Evolutionary conservation across 30 jellyfish, hydroid and myxozoan genomes (phyloP).

Genomic region (Catostylus mosaicus): DNA sequence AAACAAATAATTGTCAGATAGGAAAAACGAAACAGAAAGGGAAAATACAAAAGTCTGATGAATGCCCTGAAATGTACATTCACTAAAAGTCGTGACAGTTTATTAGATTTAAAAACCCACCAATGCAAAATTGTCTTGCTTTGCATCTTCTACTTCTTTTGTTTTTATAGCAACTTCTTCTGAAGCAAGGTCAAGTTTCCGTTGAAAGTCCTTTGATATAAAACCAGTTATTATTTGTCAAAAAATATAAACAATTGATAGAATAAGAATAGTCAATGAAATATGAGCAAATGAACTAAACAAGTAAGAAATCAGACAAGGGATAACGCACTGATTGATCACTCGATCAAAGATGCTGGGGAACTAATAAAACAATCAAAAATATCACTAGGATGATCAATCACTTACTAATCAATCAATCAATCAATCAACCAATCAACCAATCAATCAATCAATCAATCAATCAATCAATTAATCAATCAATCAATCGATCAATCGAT

Average conservation of each 20-base stretch:
- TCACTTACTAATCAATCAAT: background rate
- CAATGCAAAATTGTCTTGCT: background rate
- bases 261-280: too few relatives aligned
- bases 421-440: background rate
- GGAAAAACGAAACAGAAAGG: background rate
- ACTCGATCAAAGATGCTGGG: too few relatives aligned
- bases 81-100: background rate
- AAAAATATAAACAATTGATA: background rate
- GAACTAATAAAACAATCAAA: background rate
- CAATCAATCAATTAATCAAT: background rate
- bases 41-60: too few relatives aligned
- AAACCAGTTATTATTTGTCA: background rate
- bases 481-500: background rate
- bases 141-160: conserved; percentile 1
- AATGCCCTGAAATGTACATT: too few relatives aligned
- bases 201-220: conserved; percentile 11
- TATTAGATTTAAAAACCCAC: background rate
- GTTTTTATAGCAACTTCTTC: conserved; percentile 26
- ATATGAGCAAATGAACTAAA: too few relatives aligned
- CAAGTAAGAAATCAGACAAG: background rate
- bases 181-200: background rate
- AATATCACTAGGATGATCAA: background rate
- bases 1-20: background rate
- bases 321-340: too few relatives aligned
- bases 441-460: background rate